Evolutionary conservation across 2,888 invertebrate genomes (phyloP).

Genomic region (Eretmocerus hayati): DNA sequence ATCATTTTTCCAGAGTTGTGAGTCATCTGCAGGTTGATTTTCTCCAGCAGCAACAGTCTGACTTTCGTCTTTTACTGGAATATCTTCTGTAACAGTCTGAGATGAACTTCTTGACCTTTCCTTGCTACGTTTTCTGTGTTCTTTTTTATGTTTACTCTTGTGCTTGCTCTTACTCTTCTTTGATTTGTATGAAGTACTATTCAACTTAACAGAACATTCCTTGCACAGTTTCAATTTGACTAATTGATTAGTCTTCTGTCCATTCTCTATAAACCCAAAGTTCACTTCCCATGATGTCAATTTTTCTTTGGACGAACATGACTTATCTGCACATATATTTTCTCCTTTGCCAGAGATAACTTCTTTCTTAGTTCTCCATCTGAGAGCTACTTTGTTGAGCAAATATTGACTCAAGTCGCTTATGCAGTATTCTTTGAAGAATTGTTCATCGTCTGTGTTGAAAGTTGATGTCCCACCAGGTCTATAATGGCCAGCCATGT

Average conservation of each 20-base stretch:
- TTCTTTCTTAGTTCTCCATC: slow-evolving; percentile 19
- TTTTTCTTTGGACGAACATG: slow-evolving; percentile 2
- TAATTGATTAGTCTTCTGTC: slow-evolving; percentile 9
- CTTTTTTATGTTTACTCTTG: too few relatives aligned
- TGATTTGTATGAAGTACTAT: too few relatives aligned
- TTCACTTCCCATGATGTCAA: slow-evolving; percentile 18
- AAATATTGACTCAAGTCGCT: slow-evolving; percentile 13
- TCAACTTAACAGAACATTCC: slow-evolving; percentile 12
- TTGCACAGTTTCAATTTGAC: slow-evolving; percentile 14
- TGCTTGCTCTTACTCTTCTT: not conserved
- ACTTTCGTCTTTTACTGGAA: too few relatives aligned
- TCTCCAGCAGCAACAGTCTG: too few relatives aligned
- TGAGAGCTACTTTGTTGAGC: slow-evolving; percentile 13
- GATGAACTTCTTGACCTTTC: too few relatives aligned
- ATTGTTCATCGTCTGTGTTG: too few relatives aligned
- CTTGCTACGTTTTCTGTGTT: too few relatives aligned
- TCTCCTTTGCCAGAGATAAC: slow-evolving; percentile 17
- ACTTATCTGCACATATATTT: slow-evolving; percentile 11
- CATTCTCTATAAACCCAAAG: slow-evolving; percentile 12
- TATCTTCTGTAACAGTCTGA: too few relatives aligned
- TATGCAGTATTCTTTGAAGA: slow-evolving; percentile 19
- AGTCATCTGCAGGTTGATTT: too few relatives aligned
- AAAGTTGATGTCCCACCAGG: too few relatives aligned
- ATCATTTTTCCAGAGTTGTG: too few relatives aligned
- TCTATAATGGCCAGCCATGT: too few relatives aligned